These are phyloP conservation scores for Madoqua kirkii DNA, from an alignment of 2,113 vertebrate genomes.

Conservation along the genomic window DNA sequence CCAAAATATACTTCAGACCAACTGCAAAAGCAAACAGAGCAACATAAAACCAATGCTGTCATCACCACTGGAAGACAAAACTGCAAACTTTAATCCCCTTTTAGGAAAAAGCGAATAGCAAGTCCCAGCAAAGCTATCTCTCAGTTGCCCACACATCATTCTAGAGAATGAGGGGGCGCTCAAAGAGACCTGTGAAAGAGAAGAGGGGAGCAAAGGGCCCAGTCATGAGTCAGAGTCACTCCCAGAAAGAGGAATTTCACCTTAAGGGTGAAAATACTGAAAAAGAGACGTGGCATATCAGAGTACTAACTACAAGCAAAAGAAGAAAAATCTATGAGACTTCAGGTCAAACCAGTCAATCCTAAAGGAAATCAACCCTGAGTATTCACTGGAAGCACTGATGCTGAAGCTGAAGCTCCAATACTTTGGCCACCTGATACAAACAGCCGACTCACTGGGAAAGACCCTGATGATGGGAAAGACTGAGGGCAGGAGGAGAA, in stretches of 20 bases:
- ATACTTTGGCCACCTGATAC: not conserved
- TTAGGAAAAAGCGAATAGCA: not conserved
- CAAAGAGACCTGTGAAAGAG: not conserved
- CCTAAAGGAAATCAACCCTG: not conserved
- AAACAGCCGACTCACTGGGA: not conserved
- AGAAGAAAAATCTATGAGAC: not conserved
- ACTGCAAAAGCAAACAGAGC: not conserved
- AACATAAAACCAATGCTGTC: not conserved
- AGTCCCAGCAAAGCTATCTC: not conserved
- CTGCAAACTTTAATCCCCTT: not conserved
- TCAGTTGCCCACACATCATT: not conserved
- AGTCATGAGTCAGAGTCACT: not conserved
- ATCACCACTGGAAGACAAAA: not conserved
- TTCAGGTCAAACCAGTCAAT: not conserved
- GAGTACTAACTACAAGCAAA: not conserved
- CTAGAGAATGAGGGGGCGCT: not conserved
- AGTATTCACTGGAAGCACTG: not conserved
- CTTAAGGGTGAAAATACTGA: not conserved
- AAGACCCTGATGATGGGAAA: not conserved
- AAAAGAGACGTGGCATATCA: not conserved
- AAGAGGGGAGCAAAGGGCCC: not conserved
- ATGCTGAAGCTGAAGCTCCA: not conserved
- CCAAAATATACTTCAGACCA: not conserved
- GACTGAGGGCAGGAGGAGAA: not conserved
- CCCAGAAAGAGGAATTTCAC: not conserved